Base-by-base conservation (phyloP, 2,797 vertebrate species). In the Protosalanx chinensis region DNA sequence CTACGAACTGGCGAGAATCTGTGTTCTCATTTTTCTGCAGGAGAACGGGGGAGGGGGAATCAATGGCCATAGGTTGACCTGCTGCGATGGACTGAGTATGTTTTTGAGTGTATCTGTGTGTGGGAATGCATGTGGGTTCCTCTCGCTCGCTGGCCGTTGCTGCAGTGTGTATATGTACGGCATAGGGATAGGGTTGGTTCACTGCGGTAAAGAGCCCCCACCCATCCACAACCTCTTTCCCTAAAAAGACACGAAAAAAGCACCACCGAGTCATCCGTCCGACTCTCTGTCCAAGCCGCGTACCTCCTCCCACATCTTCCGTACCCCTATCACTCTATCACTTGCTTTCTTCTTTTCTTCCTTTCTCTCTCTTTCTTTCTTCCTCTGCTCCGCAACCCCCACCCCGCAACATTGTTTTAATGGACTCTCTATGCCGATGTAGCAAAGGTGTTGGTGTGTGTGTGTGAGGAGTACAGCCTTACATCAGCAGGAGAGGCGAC, bases 211-310 rank as follows among this genome's bases (percentile, higher is more conserved):
- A 84, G 63, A 73, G 49, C 46, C 65, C 37, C 37, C 37, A 4
- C 6, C 33, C 33, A 4, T 35, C 33, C 33, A 4, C 33, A 4
- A 61, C 8, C 72, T 37, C 35, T 12, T 53, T 23, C 13, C 62
- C 33, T 73, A 79, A 81, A 80, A 56, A 79, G 79, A 79, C 8
- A 1, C n/a, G n/a, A 41, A 41, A 86, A 82, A 73, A 83, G 78
- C 76, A 69, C 72, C 0, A n/a, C 56, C 29, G 77, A 76, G 84
- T 85, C 82, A 84, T 76, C 77, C 73, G 1, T 49, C 77, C 15
- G 16, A 30, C 32, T 63, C 60, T 30, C 16, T 56, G n/a, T 15
- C n/a, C 15, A n/a, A 56, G 15, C n/a, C 5, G 37, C 33, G 33
- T 56, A 56, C 51, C 16, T 79, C 81, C 79, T 74, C 72, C n/a